These are phyloP conservation scores for Athalia circularis DNA, from an alignment of 2,888 invertebrate species.

Conservation along the genomic window DNA sequence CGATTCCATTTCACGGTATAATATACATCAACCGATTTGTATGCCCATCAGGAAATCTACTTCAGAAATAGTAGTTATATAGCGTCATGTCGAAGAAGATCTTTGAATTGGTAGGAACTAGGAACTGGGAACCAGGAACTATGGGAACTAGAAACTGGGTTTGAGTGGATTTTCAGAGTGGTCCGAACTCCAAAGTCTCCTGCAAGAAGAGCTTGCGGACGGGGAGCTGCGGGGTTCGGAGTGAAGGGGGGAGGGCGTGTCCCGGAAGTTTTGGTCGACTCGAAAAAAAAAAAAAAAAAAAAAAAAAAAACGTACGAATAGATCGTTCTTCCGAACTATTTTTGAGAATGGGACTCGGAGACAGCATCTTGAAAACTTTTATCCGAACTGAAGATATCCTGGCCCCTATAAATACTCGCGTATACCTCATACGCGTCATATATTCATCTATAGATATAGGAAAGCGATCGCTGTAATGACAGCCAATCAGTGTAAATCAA, in stretches of 20 bases:
- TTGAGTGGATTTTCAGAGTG: slow-evolving; percentile 17
- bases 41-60: too few relatives aligned
- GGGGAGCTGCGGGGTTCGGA: neutral
- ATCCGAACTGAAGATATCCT: slow-evolving; percentile 10
- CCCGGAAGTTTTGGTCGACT: neutral
- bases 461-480: slow-evolving; percentile 1
- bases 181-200: slow-evolving; percentile 29
- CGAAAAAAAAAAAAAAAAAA: neutral
- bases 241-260: too few relatives aligned
- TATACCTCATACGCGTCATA: neutral
- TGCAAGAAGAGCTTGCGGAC: neutral
- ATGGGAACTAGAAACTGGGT: neutral
- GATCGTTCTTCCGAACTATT: slow-evolving; percentile 12
- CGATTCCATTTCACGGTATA: too few relatives aligned
- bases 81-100: too few relatives aligned
- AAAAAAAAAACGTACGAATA: too few relatives aligned
- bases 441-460: too few relatives aligned
- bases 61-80: too few relatives aligned
- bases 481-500: slow-evolving; percentile 31
- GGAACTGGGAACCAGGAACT: too few relatives aligned
- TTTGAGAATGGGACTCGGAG: slow-evolving; percentile 9
- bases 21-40: too few relatives aligned
- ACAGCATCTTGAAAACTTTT: slow-evolving; percentile 12
- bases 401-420: neutral
- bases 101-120: neutral